Evolutionary conservation across 1,140 invertebrate genomes (phyloP), one percentile per base, ranked within the genome.

Genomic region (Harpegnathos saltator): DNA sequence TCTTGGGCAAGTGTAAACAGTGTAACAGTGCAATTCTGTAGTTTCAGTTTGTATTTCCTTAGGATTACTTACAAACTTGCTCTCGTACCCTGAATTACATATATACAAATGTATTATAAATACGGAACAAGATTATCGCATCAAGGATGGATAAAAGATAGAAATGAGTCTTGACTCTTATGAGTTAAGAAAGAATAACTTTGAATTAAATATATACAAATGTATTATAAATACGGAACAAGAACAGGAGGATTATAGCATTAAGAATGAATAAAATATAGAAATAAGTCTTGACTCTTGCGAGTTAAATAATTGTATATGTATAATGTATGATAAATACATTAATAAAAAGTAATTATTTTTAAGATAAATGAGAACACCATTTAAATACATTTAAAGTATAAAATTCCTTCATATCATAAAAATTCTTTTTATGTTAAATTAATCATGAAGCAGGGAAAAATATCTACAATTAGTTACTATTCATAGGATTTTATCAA

Each of bases 311-410:
- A 89, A 91, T 89, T 92, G 88, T 93, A 92, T 86, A 93, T 93
- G 91, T 93, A 92, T 56, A 91, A 92, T 92, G 91, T 93, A 93
- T 85, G 91, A 94, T 82, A 90, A 83, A 92, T 92, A 90, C 89
- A 92, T 92, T 92, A 94, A 93, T 94, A 94, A 94, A 94, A 93
- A 93, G 80, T 89, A 89, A 92, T 93, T 94, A 94, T 94, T 94
- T 94, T 94, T 93, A 94, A 94, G 91, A 94, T 92, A 92, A 80
- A 69, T 69, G 22, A 71, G 14, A 26, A 4, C 68, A 24, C 58
- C 17, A 80, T n/a, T n/a, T 71, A 12, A 29, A 80, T 66, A 65
- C 15, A 77, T 54, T 54, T 77, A 24, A 24, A 24, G 12, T 1
- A 7, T 33, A 63, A 50, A 74, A 73, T 14, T 9, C 7, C 38